Evolutionary conservation across 2,888 invertebrate species (phyloP), one percentile per base, ranked within the genome.

Genomic region (Caenorhabditis macrosperma): DNA sequence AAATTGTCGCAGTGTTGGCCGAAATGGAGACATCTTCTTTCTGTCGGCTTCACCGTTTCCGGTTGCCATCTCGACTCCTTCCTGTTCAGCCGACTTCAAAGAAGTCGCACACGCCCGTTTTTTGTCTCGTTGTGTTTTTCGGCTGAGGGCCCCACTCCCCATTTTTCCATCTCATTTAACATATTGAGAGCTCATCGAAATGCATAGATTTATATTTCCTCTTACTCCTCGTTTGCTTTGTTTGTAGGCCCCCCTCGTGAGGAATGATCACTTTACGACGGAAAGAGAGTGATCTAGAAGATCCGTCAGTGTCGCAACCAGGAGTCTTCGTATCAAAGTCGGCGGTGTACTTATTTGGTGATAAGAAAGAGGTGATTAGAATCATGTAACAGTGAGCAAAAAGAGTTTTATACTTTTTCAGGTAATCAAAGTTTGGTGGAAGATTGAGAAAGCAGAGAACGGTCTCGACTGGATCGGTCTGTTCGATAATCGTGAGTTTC

Each of bases 381-480:
- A 28, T 12, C 12, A 12, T n/a, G n/a, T n/a, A n/a, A n/a, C n/a
- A n/a, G n/a, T n/a, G n/a, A n/a, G n/a, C n/a, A n/a, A n/a, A 9
- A 38, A 38, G 3, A 5, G 9, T 38, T 12, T 5, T 38, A 9
- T 38, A 9, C 15, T 35, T 55, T 38, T 77, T 50, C 69, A 82
- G 78, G 44, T 72, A 0, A 38, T 83, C 35, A 72, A 78, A 60
- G 76, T 83, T 10, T 81, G 80, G 68, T 83, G 83, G 83, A 67
- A 74, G 6, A 38, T 81, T 20, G 57, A 46, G 0, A 64, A 54
- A 33, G 22, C 61, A 0, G 74, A 79, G 2, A 85, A 80, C 50
- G 60, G 78, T 41, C 67, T 85, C 20, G 84, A 85, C 50, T 85
- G 85, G 85, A 84, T 85, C 17, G 85, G 85, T 0, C 55, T 85